These are phyloP conservation scores for Otus scops DNA, from an alignment of 2,797 vertebrate species.

Conservation along the genomic window DNA sequence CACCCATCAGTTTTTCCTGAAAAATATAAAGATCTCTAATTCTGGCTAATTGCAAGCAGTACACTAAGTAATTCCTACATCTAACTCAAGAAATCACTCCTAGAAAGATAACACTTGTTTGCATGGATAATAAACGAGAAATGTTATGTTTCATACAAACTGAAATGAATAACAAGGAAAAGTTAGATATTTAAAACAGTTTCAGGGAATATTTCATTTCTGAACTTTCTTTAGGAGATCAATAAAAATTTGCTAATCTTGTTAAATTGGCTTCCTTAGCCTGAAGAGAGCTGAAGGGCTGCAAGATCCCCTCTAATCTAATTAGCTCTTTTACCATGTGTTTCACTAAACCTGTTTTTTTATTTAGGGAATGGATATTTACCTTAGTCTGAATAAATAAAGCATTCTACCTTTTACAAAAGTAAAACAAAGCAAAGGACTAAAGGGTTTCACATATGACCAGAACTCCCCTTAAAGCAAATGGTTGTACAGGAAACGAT, in stretches of 20 bases:
- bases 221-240: conserved; percentile 29
- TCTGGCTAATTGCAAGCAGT: background rate
- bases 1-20: background rate
- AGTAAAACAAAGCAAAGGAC: conserved; percentile 53
- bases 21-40: background rate
- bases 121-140: background rate
- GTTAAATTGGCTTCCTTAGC: conserved; percentile 38
- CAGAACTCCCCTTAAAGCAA: background rate
- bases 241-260: conserved; percentile 40
- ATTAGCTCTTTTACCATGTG: conserved; percentile 46
- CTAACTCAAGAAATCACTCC: background rate
- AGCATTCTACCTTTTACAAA: conserved; percentile 43
- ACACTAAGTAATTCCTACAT: background rate
- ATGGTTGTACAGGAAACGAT: conserved; percentile 30
- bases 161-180: background rate
- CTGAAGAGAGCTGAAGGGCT: conserved; percentile 13
- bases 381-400: conserved; percentile 58
- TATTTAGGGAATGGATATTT: conserved; percentile 58
- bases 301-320: conserved; percentile 38
- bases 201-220: conserved; percentile 48
- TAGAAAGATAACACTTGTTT: background rate
- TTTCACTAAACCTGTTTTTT: conserved; percentile 54
- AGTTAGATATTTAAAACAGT: background rate
- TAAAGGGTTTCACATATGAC: conserved; percentile 38
- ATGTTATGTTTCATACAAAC: background rate